Conservation (phyloP, 2,888 invertebrate genomes). For the Atrina japonica region DNA sequence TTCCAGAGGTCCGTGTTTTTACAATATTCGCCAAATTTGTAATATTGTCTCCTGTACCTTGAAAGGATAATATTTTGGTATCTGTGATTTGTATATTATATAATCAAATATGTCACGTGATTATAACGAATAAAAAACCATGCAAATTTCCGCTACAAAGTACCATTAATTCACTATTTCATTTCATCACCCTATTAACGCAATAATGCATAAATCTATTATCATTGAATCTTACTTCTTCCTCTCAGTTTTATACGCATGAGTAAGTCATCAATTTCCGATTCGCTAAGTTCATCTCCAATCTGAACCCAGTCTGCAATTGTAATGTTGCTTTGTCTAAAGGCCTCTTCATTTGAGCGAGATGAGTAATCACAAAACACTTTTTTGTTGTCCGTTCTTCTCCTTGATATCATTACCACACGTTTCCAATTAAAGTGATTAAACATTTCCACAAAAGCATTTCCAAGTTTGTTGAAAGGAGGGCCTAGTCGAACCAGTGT, state of each 20-base stretch:
- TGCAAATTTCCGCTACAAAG: no score
- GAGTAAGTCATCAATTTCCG: constrained; percentile 59
- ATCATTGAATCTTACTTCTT: constrained; percentile 66
- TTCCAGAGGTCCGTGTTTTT: no score
- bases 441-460: constrained; percentile 59
- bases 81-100: no score
- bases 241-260: constrained; percentile 57
- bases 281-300: constrained; percentile 50
- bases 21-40: no score
- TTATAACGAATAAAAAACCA: no score
- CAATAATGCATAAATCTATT: no score
- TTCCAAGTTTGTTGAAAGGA: constrained; percentile 67
- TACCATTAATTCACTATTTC: no score
- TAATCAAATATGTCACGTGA: no score
- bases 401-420: constrained; percentile 62
- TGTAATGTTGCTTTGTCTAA: constrained; percentile 54
- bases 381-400: constrained; percentile 55
- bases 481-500: constrained; percentile 69
- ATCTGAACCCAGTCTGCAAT: constrained; percentile 63
- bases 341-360: constrained; percentile 53
- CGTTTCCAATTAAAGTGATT: constrained; percentile 60
- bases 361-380: constrained; percentile 73
- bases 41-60: no score
- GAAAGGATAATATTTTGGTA: no score
- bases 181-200: no score